Evolutionary conservation across 2,888 invertebrate species (phyloP).

Genomic region (Pherbina coryleti): DNA sequence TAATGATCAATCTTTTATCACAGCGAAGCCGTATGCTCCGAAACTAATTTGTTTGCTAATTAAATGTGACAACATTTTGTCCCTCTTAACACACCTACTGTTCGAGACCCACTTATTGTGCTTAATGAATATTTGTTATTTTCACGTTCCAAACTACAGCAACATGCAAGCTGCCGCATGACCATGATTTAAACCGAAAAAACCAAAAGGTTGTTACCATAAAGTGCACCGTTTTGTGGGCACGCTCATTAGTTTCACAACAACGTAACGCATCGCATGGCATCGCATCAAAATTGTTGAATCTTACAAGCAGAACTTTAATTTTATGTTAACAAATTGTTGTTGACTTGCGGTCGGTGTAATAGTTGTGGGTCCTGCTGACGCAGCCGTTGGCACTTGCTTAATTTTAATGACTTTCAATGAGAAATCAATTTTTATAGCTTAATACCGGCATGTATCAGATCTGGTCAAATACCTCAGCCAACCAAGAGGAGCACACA

Average conservation of each 20-base stretch:
- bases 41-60: neutral
- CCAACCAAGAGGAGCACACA: slow-evolving; percentile 34
- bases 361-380: neutral
- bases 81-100: neutral
- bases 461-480: slow-evolving; percentile 17
- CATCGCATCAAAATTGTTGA: neutral
- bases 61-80: neutral
- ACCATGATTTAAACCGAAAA: neutral
- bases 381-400: slow-evolving; percentile 25
- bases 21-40: neutral
- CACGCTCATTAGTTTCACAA: slow-evolving; percentile 23
- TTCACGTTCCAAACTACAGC: neutral
- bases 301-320: neutral
- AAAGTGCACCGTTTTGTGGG: neutral
- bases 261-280: neutral
- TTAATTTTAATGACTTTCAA: slow-evolving; percentile 51
- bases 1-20: neutral
- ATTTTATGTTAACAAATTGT: slow-evolving; percentile 50
- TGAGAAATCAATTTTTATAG: slow-evolving; percentile 61
- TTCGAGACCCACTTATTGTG: neutral
- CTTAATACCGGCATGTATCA: slow-evolving; percentile 53
- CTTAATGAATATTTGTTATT: neutral
- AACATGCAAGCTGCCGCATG: neutral
- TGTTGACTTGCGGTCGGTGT: slow-evolving; percentile 44
- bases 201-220: neutral